Evolutionary conservation across 2,113 vertebrate genomes (phyloP).

Genomic region (Entomyzon cyanotis): DNA sequence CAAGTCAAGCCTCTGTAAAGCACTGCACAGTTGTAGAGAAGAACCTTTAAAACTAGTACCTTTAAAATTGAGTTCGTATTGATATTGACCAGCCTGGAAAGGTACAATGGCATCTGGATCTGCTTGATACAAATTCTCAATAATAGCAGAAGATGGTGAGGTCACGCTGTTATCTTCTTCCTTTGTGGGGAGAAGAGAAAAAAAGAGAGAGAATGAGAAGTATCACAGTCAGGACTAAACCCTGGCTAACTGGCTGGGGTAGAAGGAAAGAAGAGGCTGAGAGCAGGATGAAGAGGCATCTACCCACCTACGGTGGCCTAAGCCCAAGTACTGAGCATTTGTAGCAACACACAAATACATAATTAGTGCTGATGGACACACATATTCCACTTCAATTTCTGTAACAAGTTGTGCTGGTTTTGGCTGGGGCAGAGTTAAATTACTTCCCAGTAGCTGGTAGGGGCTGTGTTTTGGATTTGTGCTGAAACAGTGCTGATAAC

Average conservation of each 20-base stretch:
- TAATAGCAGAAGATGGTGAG: conserved; percentile 68
- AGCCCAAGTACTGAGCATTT: neutral
- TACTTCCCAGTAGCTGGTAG: neutral
- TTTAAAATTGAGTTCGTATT: conserved; percentile 81
- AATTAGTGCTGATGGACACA: neutral
- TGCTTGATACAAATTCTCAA: conserved; percentile 79
- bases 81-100: conserved; percentile 72
- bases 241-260: neutral
- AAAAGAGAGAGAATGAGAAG: neutral
- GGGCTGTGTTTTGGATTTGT: neutral
- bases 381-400: neutral
- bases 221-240: neutral
- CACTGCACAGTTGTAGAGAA: neutral
- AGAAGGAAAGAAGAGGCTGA: neutral
- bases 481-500: neutral
- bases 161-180: conserved; percentile 61
- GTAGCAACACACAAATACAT: neutral
- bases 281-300: neutral
- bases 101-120: conserved; percentile 44
- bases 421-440: neutral
- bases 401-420: neutral
- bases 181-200: conserved; percentile 15
- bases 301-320: neutral
- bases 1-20: neutral
- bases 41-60: conserved; percentile 65